A percentile compares a stretch with the other conserved stretches of the same genome.
Conservation (phyloP, 1,140 invertebrate genomes). For the Nomia melanderi region DNA sequence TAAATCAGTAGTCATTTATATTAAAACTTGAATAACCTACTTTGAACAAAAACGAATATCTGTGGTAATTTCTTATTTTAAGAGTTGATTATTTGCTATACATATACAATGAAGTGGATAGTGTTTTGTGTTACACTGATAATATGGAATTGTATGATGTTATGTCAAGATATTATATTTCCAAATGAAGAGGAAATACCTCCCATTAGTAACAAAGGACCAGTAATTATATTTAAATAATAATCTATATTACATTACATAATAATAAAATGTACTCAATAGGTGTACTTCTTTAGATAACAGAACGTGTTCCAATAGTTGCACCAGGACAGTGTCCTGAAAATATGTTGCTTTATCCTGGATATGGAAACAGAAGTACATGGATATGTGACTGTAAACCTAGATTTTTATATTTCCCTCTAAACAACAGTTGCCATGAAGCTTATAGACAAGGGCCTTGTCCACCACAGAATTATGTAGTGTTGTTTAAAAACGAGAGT, state of each 20-base stretch:
- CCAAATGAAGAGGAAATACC: conserved; percentile 57
- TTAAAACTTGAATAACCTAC: not conserved
- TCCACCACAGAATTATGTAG: conserved; percentile 79
- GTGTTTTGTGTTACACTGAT: conserved; percentile 34
- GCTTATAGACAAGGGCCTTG: conserved; percentile 85
- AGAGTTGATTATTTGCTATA: not conserved
- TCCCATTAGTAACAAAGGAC: conserved; percentile 52
- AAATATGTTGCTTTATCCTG: conserved; percentile 85
- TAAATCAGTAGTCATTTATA: not conserved
- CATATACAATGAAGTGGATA: conserved; percentile 55
- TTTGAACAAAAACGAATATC: not conserved
- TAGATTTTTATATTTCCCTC: conserved; percentile 84
- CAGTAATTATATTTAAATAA: conserved; percentile 52
- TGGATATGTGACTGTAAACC: conserved; percentile 87
- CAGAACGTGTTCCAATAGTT: conserved; percentile 78
- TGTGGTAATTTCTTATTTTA: not conserved
- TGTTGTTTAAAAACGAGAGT: conserved; percentile 79
- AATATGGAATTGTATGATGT: conserved; percentile 35
- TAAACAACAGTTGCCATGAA: conserved; percentile 82
- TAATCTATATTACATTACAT: not conserved
- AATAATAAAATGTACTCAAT: not conserved
- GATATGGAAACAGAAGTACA: conserved; percentile 81
- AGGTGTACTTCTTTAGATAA: conserved; percentile 51
- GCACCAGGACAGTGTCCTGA: conserved; percentile 82
- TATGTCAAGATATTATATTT: conserved; percentile 67